Evolutionary conservation across 1,140 invertebrate genomes (phyloP).

Genomic region (Drosophila erecta): DNA sequence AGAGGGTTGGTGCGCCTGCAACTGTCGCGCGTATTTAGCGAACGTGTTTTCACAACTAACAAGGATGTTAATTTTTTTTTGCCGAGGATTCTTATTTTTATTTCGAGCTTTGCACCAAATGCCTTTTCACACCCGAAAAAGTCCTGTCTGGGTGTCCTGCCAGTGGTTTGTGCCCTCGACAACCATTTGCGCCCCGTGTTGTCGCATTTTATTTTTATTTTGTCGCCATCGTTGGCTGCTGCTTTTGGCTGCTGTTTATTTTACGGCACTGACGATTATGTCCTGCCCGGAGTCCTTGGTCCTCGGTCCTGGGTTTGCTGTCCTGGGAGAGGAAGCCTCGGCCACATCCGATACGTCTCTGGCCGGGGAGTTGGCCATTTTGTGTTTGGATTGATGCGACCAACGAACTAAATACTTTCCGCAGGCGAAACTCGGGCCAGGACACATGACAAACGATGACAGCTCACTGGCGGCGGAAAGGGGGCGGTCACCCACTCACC

Average conservation of each 20-base stretch:
- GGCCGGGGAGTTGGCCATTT: slow-evolving; percentile 69
- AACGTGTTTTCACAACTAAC: slow-evolving; percentile 83
- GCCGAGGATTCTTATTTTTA: slow-evolving; percentile 64
- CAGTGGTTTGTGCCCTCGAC: slow-evolving; percentile 17
- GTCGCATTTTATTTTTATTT: slow-evolving; percentile 78
- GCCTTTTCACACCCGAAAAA: slow-evolving; percentile 77
- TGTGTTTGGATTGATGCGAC: slow-evolving; percentile 82
- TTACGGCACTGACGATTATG: slow-evolving; percentile 79
- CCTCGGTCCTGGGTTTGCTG: neutral
- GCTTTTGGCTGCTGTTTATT: slow-evolving; percentile 72
- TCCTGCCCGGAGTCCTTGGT: slow-evolving; percentile 21
- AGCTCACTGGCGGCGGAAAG: slow-evolving; percentile 24
- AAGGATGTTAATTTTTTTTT: slow-evolving; percentile 82
- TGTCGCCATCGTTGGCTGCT: slow-evolving; percentile 61
- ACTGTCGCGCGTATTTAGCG: slow-evolving; percentile 75
- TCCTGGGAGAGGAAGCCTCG: slow-evolving; percentile 69
- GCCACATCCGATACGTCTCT: slow-evolving; percentile 76
- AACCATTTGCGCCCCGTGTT: slow-evolving; percentile 20
- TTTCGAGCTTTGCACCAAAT: slow-evolving; percentile 79
- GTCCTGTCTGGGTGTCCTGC: slow-evolving; percentile 54
- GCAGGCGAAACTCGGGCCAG: slow-evolving; percentile 55
- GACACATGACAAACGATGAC: slow-evolving; percentile 83
- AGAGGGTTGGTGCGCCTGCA: slow-evolving; percentile 10
- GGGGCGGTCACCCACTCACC: neutral
- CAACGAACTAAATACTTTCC: slow-evolving; percentile 79